A percentile compares a stretch with the other conserved stretches of the same genome.
These are phyloP conservation scores for Rhimphoctona megacephalus DNA, from an alignment of 2,888 invertebrate genomes.

Conservation along the genomic window DNA sequence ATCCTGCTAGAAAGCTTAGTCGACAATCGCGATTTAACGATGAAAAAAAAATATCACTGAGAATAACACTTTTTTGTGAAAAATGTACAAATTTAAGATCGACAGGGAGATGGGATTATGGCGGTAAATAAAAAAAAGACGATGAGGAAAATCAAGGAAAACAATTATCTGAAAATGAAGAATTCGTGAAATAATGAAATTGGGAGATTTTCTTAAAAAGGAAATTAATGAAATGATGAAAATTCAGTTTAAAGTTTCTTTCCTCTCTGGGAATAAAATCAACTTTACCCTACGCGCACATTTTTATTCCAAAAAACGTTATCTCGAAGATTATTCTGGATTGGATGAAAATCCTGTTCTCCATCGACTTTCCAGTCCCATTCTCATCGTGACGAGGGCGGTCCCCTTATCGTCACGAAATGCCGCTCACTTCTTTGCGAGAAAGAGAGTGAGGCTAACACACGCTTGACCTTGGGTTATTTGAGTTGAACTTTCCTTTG, in stretches of 20 bases:
- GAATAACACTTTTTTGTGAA: background rate
- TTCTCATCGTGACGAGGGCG: background rate
- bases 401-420: slow-evolving; percentile 6
- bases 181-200: background rate
- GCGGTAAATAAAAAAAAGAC: background rate
- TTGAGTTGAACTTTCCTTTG: slow-evolving; percentile 38
- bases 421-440: slow-evolving; percentile 19
- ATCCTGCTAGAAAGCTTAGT: slow-evolving; percentile 38
- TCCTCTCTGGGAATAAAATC: background rate
- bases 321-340: slow-evolving; percentile 1
- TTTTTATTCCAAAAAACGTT: background rate
- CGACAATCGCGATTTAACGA: background rate
- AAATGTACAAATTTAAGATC: background rate
- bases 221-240: background rate
- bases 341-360: slow-evolving; percentile 10
- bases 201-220: background rate
- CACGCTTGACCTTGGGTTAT: slow-evolving; percentile 39
- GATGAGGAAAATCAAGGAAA: background rate
- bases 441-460: background rate
- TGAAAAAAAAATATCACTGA: background rate
- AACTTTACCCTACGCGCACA: background rate
- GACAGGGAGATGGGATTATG: background rate
- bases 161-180: background rate
- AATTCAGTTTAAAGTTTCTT: background rate
- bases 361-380: background rate